Base-by-base conservation (phyloP, 2,888 invertebrate genomes). In the Monoplex corrugatus region DNA sequence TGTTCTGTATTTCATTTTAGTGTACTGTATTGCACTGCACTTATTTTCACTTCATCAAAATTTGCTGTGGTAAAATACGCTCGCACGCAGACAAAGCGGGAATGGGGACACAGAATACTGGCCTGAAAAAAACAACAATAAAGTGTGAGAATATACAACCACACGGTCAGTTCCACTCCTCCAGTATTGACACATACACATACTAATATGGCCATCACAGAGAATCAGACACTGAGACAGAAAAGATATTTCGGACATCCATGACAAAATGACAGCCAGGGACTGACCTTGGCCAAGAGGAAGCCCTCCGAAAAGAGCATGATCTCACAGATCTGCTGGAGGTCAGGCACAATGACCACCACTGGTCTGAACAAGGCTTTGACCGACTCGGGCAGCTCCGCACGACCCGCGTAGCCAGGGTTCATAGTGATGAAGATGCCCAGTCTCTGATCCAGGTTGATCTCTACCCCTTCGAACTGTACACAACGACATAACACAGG, bases 391-490 rank as follows among this genome's bases (percentile, higher is more conserved):
- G 98, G 98, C 50, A 99, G 96, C 95, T 98, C 98, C 0, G 98
- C 98, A 88, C 98, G 97, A 0, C 98, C 98, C 0, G 98, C 98
- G 95, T 98, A 98, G 0, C 98, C 98, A 0, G 98, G 98, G 96
- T 99, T 98, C 98, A 99, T 98, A 0, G 98, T 99, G 88, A 98
- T 98, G 96, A 99, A 99, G 91, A 99, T 98, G 0, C 98, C 98
- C 32, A 98, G 98, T 96, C 98, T 98, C 13, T 97, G 96, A 96
- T 98, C 98, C 95, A 99, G 96, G 2, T 96, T 96, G 90, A 98
- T 98, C 95, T 98, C 98, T 94, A 97, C 97, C 0, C 97, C 98
- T 96, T 98, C 98, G 95, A 98, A 98, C 98, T 98, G 94, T 86
- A 19, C 19, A 86, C 13, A 28, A n/a, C n/a, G n/a, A n/a, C n/a